Evolutionary conservation across 2,888 invertebrate species (phyloP).

Genomic region (Plagodis pulveraria): DNA sequence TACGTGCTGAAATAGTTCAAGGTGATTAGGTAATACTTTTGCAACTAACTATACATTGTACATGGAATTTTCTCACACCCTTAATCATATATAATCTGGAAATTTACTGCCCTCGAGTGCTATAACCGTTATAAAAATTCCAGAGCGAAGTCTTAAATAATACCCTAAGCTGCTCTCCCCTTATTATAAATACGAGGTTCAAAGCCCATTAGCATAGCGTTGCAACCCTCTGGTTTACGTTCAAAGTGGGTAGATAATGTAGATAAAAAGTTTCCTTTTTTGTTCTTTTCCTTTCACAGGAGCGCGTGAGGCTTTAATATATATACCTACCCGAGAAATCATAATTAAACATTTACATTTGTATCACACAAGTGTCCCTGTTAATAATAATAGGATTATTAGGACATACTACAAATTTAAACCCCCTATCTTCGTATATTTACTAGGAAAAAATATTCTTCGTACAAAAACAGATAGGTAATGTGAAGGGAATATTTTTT

Average conservation of each 20-base stretch:
- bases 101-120: not conserved
- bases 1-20: not conserved
- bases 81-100: too few relatives aligned
- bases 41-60: not conserved
- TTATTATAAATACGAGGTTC: conserved; percentile 29
- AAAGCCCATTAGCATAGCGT: conserved; percentile 29
- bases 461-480: too few relatives aligned
- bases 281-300: not conserved
- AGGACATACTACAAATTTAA: too few relatives aligned
- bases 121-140: conserved; percentile 8
- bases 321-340: not conserved
- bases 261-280: conserved; percentile 22
- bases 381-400: too few relatives aligned
- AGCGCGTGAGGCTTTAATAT: conserved; percentile 1
- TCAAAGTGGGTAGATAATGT: conserved; percentile 18
- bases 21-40: not conserved
- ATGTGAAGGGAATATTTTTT: too few relatives aligned
- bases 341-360: conserved; percentile 1
- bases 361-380: too few relatives aligned
- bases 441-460: too few relatives aligned
- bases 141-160: conserved; percentile 8
- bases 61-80: too few relatives aligned
- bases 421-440: too few relatives aligned
- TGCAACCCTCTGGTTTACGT: conserved; percentile 17
- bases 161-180: conserved; percentile 18